phyloP scores from a whole-genome alignment of 2,113 vertebrate genomes.

The Herpetotheres cachinnans region DNA sequence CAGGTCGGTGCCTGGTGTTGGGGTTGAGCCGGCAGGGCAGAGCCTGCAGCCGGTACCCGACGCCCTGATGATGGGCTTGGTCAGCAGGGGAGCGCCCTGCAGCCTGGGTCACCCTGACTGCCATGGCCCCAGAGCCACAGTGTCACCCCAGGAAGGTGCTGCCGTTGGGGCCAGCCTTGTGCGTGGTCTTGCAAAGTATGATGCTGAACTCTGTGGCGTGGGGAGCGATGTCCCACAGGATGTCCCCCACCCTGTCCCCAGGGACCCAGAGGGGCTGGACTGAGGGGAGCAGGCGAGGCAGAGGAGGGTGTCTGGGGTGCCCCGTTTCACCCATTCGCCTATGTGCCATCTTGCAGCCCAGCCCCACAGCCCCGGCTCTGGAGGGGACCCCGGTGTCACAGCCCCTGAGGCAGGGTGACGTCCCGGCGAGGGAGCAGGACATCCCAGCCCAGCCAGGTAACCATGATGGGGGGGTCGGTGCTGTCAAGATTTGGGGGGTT shows the following conservation, averaged over 20 bases:
- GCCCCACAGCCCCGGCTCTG: accelerated
- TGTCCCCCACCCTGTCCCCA: neutral
- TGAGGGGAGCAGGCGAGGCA: accelerated
- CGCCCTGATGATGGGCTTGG: accelerated
- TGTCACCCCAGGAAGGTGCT: neutral
- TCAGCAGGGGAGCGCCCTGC: neutral
- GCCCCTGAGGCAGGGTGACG: neutral
- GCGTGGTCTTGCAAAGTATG: too few relatives aligned
- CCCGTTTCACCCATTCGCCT: neutral
- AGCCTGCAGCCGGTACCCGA: neutral
- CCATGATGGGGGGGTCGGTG: accelerated
- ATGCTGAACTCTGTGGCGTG: neutral
- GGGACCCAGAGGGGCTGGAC: neutral
- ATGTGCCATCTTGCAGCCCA: neutral
- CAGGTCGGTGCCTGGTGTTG: neutral
- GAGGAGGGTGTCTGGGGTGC: neutral
- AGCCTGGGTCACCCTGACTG: too few relatives aligned
- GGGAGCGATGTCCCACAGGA: neutral
- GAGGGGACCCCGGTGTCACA: neutral
- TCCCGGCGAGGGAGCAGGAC: accelerated
- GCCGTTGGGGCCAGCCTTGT: neutral
- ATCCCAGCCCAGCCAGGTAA: neutral
- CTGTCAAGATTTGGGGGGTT: accelerated
- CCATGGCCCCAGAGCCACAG: accelerated
- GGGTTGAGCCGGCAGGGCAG: neutral